Evolutionary conservation across 2,113 vertebrate species (phyloP), one percentile per base, ranked within the genome.

Genomic region (Edolisoma coerulescens): DNA sequence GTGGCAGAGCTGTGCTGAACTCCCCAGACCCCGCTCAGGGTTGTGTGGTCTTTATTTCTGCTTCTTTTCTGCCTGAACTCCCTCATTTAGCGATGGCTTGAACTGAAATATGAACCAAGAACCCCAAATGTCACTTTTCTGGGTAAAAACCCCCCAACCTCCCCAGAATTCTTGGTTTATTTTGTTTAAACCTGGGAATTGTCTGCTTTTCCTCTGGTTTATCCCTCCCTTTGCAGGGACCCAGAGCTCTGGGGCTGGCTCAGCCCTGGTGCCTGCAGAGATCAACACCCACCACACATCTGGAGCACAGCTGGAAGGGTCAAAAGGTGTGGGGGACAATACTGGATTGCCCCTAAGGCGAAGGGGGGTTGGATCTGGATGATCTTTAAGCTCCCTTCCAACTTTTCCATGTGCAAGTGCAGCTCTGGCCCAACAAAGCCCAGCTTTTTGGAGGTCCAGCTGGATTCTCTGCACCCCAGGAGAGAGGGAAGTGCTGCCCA

Each of bases 261-360:
- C 65, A 49, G 39, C 52, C 8, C 37, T 11, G 35, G 3, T n/a
- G 41, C 41, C 37, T 3, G 8, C 49, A 26, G 68, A 71, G 49
- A 64, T 37, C 63, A 35, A 53, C 47, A 44, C 11, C 16, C 7
- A 0, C 6, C 10, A 20, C 70, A 59, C 92, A 75, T 67, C 89
- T 91, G 84, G 47, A 3, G 57, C 79, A 57, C 83, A 71, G 42
- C 79, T 84, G 88, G 84, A 37, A 45, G 6, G 35, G 63, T 60
- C 42, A 19, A 37, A 33, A 59, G 47, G 20, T 30, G 15, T 26
- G 49, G 47, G 49, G 44, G 76, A 26, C 57, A 54, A 11, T 3
- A 28, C 1, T 1, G 2, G n/a, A 13, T 68, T 57, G 33, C n/a
- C 45, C 44, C 54, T 59, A n/a, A 23, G 33, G 32, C 32, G 1